phyloP scores from a whole-genome alignment of 2,113 vertebrate genomes.

The Tetrao urogallus region DNA sequence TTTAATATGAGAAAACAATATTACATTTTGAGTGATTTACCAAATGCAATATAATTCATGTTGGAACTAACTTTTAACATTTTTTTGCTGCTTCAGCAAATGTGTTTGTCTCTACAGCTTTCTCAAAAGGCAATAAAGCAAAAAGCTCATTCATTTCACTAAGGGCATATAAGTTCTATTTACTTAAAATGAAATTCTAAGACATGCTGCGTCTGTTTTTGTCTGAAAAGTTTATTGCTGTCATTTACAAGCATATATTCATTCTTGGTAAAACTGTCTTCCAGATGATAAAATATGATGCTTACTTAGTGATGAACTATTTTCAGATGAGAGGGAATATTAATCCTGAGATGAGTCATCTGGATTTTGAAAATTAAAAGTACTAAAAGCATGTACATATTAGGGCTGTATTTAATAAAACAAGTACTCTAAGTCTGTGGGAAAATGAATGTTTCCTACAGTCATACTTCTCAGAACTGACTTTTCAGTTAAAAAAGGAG shows the following conservation, averaged over 20 bases:
- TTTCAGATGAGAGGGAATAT: not conserved
- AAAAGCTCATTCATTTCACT: conserved; percentile 60
- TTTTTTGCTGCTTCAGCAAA: conserved; percentile 65
- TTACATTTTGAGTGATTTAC: conserved; percentile 1
- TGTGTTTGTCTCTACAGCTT: conserved; percentile 48
- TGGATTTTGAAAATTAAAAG: conserved; percentile 30
- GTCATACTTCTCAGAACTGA: not conserved
- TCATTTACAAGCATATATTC: conserved; percentile 64
- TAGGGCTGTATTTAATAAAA: not conserved
- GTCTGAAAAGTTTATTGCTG: conserved; percentile 43
- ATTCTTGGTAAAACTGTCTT: conserved; percentile 58
- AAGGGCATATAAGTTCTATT: conserved; percentile 47
- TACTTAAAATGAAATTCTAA: conserved; percentile 55
- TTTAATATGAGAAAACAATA: conserved; percentile 48
- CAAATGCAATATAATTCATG: conserved; percentile 4
- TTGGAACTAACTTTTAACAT: conserved; percentile 22
- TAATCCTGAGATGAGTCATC: not conserved
- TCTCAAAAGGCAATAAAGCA: conserved; percentile 71
- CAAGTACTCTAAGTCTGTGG: not conserved
- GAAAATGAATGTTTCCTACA: fast-evolving
- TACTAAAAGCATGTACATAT: not conserved
- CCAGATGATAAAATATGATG: conserved; percentile 42
- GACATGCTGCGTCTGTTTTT: conserved; percentile 45
- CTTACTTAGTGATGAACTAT: conserved; percentile 57
- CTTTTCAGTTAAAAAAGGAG: not conserved